A percentile compares a stretch with the other conserved stretches of the same genome.
These are phyloP conservation scores for Melanotus villosus DNA, from an alignment of 2,888 invertebrate species.

Conservation along the genomic window DNA sequence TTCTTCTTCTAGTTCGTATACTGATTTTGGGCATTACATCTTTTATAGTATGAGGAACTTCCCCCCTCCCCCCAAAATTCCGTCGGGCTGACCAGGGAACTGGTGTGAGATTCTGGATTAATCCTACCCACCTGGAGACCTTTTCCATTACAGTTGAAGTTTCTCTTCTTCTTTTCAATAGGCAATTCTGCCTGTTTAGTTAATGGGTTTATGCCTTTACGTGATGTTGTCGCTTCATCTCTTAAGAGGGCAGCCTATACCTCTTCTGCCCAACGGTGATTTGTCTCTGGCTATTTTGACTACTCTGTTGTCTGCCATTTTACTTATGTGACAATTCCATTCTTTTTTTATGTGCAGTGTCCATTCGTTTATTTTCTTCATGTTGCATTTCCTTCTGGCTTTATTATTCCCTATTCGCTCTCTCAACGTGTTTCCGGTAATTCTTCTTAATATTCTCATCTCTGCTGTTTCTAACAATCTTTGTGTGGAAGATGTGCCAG, in stretches of 20 bases:
- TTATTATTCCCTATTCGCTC: slow-evolving; percentile 3
- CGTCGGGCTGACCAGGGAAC: no score
- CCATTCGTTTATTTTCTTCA: slow-evolving; percentile 8
- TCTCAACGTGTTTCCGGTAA: slow-evolving; percentile 10
- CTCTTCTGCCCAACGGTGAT: background rate
- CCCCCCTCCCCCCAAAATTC: no score
- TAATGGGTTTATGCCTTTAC: background rate
- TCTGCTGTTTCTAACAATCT: slow-evolving; percentile 12
- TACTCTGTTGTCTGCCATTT: slow-evolving; percentile 1
- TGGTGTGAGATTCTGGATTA: no score
- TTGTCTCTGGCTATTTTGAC: background rate
- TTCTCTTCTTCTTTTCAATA: no score
- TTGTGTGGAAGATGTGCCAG: background rate
- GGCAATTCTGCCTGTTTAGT: no score
- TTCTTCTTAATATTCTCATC: slow-evolving; percentile 14
- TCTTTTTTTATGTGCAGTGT: slow-evolving; percentile 4
- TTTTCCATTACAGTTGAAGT: no score
- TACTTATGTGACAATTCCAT: background rate
- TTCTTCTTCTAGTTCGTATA: no score
- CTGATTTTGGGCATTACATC: no score
- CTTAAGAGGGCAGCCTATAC: no score
- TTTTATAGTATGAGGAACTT: no score
- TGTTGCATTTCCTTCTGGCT: slow-evolving; percentile 11
- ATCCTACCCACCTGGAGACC: no score
- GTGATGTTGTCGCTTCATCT: no score